These are phyloP conservation scores for Doris montereyensis DNA, from an alignment of 2,888 invertebrate genomes.

Conservation along the genomic window DNA sequence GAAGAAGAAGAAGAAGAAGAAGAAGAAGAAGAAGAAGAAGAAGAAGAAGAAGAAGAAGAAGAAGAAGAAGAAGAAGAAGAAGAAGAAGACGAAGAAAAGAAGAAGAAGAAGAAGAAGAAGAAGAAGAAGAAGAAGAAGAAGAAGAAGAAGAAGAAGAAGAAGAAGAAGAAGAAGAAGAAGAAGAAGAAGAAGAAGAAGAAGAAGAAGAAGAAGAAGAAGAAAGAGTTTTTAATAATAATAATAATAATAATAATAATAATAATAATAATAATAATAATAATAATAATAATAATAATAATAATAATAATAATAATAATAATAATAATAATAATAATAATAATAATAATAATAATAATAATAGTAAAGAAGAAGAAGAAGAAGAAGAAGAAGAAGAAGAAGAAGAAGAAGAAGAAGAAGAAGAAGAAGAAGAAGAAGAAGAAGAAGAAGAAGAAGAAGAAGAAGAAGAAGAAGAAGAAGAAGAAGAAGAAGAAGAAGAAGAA, in stretches of 20 bases:
- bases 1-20: background rate
- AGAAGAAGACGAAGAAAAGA: background rate
- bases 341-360: background rate
- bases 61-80: background rate
- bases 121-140: background rate
- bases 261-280: background rate
- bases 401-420: background rate
- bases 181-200: background rate
- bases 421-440: background rate
- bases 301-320: background rate
- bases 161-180: background rate
- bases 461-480: constrained; percentile 3
- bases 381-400: background rate
- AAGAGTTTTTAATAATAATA: background rate
- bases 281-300: background rate
- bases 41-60: background rate
- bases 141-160: background rate
- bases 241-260: background rate
- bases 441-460: background rate
- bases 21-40: background rate
- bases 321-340: background rate
- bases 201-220: background rate
- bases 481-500: background rate
- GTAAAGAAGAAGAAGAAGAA: background rate
- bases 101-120: background rate